Percentiles rank a stretch among this genome's conserved stretches.
Evolutionary conservation across 2,113 vertebrate species (phyloP).

Genomic region (Copsychus sechellarum): DNA sequence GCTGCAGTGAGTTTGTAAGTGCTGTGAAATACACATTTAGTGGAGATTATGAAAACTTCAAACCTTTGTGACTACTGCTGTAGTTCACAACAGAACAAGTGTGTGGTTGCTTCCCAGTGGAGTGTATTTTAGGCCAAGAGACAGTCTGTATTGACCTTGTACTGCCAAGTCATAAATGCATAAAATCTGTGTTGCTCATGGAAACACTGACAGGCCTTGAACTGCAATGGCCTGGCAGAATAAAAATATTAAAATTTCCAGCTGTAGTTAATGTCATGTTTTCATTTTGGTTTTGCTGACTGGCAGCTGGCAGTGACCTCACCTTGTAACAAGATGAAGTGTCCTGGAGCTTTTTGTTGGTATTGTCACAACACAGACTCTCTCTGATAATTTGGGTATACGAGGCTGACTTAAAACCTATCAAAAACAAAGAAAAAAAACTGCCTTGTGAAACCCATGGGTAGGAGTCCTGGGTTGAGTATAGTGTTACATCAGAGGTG

Average conservation of each 20-base stretch:
- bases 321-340: background rate
- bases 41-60: background rate
- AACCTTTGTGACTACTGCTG: background rate
- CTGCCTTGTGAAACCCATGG: background rate
- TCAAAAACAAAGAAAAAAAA: background rate
- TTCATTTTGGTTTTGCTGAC: background rate
- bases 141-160: background rate
- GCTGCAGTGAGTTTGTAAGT: background rate
- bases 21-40: background rate
- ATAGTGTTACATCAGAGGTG: background rate
- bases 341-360: background rate
- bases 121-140: background rate
- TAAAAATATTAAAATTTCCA: constrained; percentile 17
- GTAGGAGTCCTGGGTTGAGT: background rate
- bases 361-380: background rate
- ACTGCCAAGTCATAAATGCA: constrained; percentile 31
- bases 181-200: constrained; percentile 37
- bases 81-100: background rate
- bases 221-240: background rate
- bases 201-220: constrained; percentile 35
- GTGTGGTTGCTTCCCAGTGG: background rate
- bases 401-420: background rate
- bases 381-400: background rate
- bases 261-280: background rate
- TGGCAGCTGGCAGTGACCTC: background rate